Evolutionary conservation across 1,140 invertebrate genomes (phyloP), one percentile per base, ranked within the genome.

Genomic region (Chironomus striatipennis): DNA sequence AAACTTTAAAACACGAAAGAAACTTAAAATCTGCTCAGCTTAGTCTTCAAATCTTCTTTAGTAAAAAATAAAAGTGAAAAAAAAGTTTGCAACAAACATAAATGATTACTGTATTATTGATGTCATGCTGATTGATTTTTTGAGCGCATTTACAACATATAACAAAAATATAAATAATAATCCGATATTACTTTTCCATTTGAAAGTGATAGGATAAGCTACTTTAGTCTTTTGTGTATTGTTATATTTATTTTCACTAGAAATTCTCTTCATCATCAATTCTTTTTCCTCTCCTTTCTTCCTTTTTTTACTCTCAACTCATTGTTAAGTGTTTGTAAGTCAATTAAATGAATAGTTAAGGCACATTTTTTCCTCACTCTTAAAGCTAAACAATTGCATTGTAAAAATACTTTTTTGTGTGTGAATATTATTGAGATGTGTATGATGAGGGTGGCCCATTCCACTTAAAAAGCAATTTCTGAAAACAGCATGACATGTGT

Each of bases 391-490:
- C 47, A 57, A 57, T 57, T 57, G 47, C 47, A 57, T 57, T 57
- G 47, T 57, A n/a, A 12, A 57, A n/a, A n/a, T 57, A n/a, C 47
- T 15, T 15, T 57, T 5, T 57, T 57, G 9, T 10, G 9, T 12
- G 47, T 57, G 24, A 34, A 34, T 34, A 34, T 34, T 34, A 34
- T 34, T 34, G 24, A 34, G 24, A 34, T 34, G 47, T n/a, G 47
- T 47, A 10, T 57, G 47, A 57, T 57, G 47, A 57, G 47, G 47
- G 47, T 57, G 47, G 47, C 47, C 47, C n/a, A 57, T 57, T 57
- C 47, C 47, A 57, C 47, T 57, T 57, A 57, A 57, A 57, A 57
- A 57, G 47, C 47, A 57, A 57, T 57, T 57, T 57, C 47, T 57
- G 47, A 15, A 57, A 57, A 57, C 47, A 57, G 47, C 47, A 57